Evolutionary conservation across 2,888 invertebrate species (phyloP), one percentile per base, ranked within the genome.

Genomic region (Argyresthia albistria): DNA sequence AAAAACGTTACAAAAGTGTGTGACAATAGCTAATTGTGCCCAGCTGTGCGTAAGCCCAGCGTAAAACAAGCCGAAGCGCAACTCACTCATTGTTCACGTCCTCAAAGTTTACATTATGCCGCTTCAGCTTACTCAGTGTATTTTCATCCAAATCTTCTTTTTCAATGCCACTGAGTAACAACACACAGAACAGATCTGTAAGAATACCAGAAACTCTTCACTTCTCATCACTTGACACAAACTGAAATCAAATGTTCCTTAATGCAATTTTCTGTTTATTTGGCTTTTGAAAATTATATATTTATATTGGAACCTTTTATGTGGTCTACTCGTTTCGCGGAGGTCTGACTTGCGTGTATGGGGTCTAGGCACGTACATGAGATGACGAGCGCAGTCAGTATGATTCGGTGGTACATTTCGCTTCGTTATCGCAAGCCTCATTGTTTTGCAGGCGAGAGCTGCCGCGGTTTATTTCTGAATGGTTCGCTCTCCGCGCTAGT

Each of bases 151-250:
- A 59, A 43, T 84, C 83, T 48, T 81, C 81, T 57, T 77, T 82
- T 73, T 83, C 79, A 57, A 82, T 59, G 52, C 84, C 84, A 62
- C 76, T 80, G 62, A 82, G 66, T 59, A 82, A 58, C 57, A 87
- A 67, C 58, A 83, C 77, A 65, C 86, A 87, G 60, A 83, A 62
- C 42, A 87, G 56, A 77, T 83, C 86, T 87, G 80, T 58, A 83
- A 51, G 10, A 39, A 16, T 50, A 25, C 6, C 25, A 25, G 25
- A 25, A 25, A 25, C 25, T 25, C 25, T 25, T 25, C 25, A 25
- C 25, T 25, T 25, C 25, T 25, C 25, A 25, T 37, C 35, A 46
- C 4, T 16, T 11, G 11, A 52, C 46, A 25, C 25, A 25, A 25
- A 25, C 25, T 25, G 6, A 25, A 25, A 25, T 25, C 25, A 25